Evolutionary conservation across 1,140 invertebrate species (phyloP).

Genomic region (Sminthurides bifidus): DNA sequence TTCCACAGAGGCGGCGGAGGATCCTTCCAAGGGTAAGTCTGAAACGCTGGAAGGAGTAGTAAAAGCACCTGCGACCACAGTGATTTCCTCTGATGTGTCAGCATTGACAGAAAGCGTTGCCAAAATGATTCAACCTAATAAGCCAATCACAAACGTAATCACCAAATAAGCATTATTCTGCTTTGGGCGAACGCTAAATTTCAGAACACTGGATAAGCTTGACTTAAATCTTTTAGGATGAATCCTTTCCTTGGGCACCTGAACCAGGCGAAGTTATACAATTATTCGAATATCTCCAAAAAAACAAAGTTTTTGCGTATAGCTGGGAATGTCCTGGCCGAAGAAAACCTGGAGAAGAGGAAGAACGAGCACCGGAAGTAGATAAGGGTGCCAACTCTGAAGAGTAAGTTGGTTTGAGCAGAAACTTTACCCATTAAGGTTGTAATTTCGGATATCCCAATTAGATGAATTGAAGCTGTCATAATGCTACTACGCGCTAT

Average conservation of each 20-base stretch:
- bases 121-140: too few relatives aligned
- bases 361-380: constrained; percentile 32
- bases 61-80: neutral
- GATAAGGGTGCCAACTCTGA: constrained; percentile 22
- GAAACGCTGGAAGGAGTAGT: neutral
- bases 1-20: too few relatives aligned
- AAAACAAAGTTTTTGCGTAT: constrained; percentile 41
- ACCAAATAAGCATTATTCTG: too few relatives aligned
- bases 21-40: neutral
- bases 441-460: neutral
- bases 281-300: constrained; percentile 47
- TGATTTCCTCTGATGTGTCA: neutral
- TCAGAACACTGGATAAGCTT: too few relatives aligned
- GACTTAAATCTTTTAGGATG: too few relatives aligned
- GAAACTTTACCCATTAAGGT: neutral
- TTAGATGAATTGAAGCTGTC: neutral
- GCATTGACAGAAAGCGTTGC: neutral
- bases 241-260: constrained; percentile 14
- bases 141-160: too few relatives aligned
- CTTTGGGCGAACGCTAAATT: too few relatives aligned
- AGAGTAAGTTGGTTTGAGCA: constrained; percentile 16
- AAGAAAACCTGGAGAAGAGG: constrained; percentile 44
- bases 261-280: constrained; percentile 41
- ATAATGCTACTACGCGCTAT: neutral
- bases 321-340: constrained; percentile 54